Evolutionary conservation across 2,113 vertebrate species (phyloP).

Genomic region (Pseudopipra pipra): DNA sequence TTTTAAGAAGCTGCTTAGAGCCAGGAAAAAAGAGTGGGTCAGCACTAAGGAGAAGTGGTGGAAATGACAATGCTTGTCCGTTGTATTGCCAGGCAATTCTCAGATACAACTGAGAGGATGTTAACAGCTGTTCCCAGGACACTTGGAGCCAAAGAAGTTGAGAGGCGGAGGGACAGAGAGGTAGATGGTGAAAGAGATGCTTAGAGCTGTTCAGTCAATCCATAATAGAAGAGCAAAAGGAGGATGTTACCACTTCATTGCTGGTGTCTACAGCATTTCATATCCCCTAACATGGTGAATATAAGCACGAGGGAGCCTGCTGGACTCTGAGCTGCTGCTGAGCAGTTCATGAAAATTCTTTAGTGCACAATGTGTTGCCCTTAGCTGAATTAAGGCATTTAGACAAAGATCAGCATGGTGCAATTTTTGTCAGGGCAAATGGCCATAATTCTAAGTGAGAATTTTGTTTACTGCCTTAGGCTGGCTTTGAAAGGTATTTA

Average conservation of each 20-base stretch:
- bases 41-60: neutral
- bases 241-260: neutral
- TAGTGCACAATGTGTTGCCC: neutral
- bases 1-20: neutral
- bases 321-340: neutral
- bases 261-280: neutral
- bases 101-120: neutral
- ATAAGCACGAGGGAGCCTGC: neutral
- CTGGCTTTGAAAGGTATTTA: neutral
- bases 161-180: neutral
- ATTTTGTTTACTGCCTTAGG: neutral
- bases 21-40: neutral
- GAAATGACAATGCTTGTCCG: neutral
- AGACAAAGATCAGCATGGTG: neutral
- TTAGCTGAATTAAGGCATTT: neutral
- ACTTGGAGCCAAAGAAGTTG: neutral
- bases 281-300: neutral
- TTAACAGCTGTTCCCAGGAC: neutral
- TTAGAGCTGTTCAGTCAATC: neutral
- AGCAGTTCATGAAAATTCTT: neutral
- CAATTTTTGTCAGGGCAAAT: neutral
- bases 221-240: neutral
- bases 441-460: neutral
- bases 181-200: neutral
- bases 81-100: neutral